Evolutionary conservation across 1,140 invertebrate species (phyloP), one percentile per base, ranked within the genome.

Genomic region (Nasonia longicornis): DNA sequence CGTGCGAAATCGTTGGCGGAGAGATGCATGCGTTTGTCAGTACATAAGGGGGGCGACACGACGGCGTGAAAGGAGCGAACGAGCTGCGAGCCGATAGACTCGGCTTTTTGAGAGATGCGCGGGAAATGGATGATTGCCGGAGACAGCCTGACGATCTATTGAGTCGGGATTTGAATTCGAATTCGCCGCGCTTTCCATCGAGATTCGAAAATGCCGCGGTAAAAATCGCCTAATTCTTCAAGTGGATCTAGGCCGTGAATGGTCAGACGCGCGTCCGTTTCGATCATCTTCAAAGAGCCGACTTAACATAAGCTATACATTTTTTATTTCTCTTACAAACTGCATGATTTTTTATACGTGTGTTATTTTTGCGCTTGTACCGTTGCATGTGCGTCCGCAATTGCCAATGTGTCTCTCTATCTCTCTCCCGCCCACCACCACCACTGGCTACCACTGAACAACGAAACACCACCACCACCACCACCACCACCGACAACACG

Each of bases 331-430:
- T 42, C 38, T 42, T 42, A 42, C 8, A 11, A 8, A 67, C n/a
- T 69, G 77, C 29, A 83, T 84, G 77, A 45, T 22, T 74, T 80
- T 74, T 74, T 63, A 42, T 26, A 77, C 63, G 77, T 88, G 84
- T 89, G 81, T 88, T 84, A 58, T 72, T 83, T 85, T 83, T 85
- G 82, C 85, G 85, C 85, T 85, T 85, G 85, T 85, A 85, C 86
- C 86, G 82, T 87, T 88, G 87, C 88, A 88, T 88, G 87, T 85
- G 79, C 69, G 20, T 67, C 69, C 12, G 22, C 38, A 64, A 76
- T 52, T 63, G n/a, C 14, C 73, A n/a, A 29, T 76, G 48, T 76
- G 16, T 31, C 73, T 12, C 26, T 35, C 52, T 58, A 58, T 58
- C 52, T 48, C 11, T 48, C 45, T 58, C 52, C 31, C 76, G 14